phyloP scores from a whole-genome alignment of 2,113 vertebrate genomes.

The Ictalurus furcatus region DNA sequence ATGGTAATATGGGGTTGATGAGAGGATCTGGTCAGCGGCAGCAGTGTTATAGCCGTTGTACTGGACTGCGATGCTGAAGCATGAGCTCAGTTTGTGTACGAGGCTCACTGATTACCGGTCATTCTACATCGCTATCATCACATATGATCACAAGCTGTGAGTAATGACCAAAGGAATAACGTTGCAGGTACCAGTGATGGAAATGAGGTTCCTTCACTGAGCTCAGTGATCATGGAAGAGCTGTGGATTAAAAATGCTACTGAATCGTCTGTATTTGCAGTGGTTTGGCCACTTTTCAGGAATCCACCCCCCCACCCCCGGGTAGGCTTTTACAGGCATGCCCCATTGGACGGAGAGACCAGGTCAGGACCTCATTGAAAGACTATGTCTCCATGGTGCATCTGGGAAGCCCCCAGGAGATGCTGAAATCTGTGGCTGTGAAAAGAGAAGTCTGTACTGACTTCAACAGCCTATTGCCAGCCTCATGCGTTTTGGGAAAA shows the following conservation, averaged over 20 bases:
- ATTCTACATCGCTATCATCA: background rate
- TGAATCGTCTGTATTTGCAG: too few species aligned
- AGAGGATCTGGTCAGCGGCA: too few species aligned
- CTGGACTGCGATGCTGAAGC: background rate
- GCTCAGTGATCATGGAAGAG: background rate
- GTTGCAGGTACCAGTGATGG: too few species aligned
- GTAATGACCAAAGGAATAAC: too few species aligned
- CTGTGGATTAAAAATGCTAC: background rate
- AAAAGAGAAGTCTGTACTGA: background rate
- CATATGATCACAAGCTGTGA: too few species aligned
- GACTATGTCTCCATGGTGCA: too few species aligned
- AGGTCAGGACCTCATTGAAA: too few species aligned
- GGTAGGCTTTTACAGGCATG: too few species aligned
- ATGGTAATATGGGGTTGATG: background rate
- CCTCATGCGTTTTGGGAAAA: background rate
- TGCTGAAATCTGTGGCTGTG: background rate
- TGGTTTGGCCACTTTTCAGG: too few species aligned
- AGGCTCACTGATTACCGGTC: background rate
- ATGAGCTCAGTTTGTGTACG: background rate
- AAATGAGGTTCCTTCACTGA: too few species aligned
- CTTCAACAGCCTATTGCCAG: background rate
- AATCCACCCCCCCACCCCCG: too few species aligned
- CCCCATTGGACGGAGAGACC: too few species aligned
- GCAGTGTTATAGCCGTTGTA: background rate
- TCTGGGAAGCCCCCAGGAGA: background rate